phyloP scores from a whole-genome alignment of 2,888 invertebrate species.

The Meiosimyza decipiens region DNA sequence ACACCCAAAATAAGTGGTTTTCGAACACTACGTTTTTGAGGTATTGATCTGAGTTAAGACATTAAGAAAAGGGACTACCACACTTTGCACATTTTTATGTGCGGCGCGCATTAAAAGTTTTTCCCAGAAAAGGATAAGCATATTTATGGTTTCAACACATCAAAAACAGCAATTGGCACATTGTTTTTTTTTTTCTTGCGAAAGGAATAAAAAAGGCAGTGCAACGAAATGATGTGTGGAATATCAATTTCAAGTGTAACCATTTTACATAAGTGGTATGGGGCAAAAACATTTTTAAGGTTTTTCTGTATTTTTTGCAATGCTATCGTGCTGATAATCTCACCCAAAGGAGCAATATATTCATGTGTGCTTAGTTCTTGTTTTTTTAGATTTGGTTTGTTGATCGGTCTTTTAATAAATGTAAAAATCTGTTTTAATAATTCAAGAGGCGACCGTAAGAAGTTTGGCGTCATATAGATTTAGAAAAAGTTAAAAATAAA shows the following conservation, averaged over 20 bases:
- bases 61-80: neutral
- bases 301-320: neutral
- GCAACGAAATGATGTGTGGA: slow-evolving; percentile 31
- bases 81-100: slow-evolving; percentile 15
- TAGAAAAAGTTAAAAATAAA: no score
- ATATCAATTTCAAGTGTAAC: slow-evolving; percentile 37
- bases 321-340: neutral
- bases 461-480: no score
- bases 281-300: neutral
- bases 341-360: slow-evolving; percentile 1
- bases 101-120: no score
- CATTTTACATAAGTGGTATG: neutral
- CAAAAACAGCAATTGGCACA: slow-evolving; percentile 36
- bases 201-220: neutral
- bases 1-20: neutral
- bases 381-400: slow-evolving; percentile 7
- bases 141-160: slow-evolving; percentile 40
- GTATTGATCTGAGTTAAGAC: neutral
- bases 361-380: neutral
- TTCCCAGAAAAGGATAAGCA: neutral
- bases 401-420: no score
- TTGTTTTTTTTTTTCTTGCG: slow-evolving; percentile 21
- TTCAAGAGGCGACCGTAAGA: no score
- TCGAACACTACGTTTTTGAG: slow-evolving; percentile 6
- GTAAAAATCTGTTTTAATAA: neutral